phyloP scores from a whole-genome alignment of 2,888 invertebrate species.

The Antheraea assamensis region DNA sequence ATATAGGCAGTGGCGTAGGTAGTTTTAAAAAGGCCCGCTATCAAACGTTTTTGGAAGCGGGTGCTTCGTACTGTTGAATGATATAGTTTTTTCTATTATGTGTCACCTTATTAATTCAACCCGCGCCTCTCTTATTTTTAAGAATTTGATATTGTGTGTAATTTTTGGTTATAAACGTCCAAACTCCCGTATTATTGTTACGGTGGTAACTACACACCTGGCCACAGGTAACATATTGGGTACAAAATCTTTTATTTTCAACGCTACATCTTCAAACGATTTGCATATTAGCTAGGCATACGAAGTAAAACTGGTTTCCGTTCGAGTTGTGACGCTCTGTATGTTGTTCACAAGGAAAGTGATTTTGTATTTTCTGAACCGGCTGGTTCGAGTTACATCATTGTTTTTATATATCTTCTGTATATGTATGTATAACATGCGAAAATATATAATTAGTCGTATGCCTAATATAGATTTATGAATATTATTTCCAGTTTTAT shows the following conservation, averaged over 20 bases:
- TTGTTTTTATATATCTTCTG: not conserved
- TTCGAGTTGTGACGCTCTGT: slow-evolving; percentile 22
- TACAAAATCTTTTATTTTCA: not conserved
- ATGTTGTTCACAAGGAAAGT: slow-evolving; percentile 32
- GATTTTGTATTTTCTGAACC: slow-evolving; percentile 20
- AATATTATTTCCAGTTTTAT: not conserved
- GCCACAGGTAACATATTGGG: not conserved
- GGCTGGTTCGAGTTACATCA: not conserved
- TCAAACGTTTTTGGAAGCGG: too few species aligned
- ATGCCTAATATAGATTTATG: slow-evolving; percentile 5
- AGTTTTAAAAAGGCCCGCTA: too few species aligned
- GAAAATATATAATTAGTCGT: not conserved
- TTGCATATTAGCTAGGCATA: slow-evolving; percentile 26
- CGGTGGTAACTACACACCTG: too few species aligned
- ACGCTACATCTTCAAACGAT: slow-evolving; percentile 19
- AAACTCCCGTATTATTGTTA: too few species aligned
- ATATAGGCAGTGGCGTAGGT: too few species aligned
- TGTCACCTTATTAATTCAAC: too few species aligned
- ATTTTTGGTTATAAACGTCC: too few species aligned
- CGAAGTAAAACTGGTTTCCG: slow-evolving; percentile 24
- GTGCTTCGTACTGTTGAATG: too few species aligned
- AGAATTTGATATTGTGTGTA: too few species aligned
- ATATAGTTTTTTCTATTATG: too few species aligned
- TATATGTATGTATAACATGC: not conserved
- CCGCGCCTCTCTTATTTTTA: too few species aligned